A percentile compares a stretch with the other conserved stretches of the same genome.
These are phyloP conservation scores for Capricornis sumatraensis DNA, from an alignment of 2,113 vertebrate species.

Conservation along the genomic window DNA sequence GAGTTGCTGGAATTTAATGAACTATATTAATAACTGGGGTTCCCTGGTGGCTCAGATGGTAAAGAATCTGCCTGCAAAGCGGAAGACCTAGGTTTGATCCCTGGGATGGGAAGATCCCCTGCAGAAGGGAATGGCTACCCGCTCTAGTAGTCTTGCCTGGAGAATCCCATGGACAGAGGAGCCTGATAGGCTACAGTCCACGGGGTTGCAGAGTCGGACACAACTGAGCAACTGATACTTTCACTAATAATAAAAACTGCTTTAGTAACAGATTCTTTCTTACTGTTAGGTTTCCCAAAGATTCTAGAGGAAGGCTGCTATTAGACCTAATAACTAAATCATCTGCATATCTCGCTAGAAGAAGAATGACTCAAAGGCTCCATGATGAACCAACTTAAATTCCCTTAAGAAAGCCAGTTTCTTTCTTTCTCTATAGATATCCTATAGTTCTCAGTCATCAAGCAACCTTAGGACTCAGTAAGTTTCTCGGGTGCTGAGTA, in stretches of 20 bases:
- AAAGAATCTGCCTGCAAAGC: not conserved
- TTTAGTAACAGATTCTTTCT: not conserved
- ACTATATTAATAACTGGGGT: not conserved
- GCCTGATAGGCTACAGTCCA: not conserved
- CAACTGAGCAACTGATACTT: not conserved
- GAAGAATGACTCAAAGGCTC: not conserved
- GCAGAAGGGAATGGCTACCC: not conserved
- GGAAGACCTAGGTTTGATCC: not conserved
- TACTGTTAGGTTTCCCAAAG: not conserved
- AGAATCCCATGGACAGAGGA: not conserved
- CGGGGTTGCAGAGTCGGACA: not conserved
- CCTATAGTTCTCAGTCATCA: not conserved
- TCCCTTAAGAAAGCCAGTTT: not conserved
- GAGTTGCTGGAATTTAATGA: not conserved
- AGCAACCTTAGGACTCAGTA: not conserved
- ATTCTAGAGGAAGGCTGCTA: not conserved
- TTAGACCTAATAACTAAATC: not conserved
- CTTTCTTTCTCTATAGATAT: not conserved
- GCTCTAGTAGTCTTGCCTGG: not conserved
- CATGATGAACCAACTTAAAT: not conserved
- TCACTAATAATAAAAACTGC: not conserved
- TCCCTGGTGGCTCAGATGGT: not conserved
- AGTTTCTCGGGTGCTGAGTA: not conserved
- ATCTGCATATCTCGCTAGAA: not conserved
- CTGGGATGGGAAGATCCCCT: not conserved